phyloP scores from a whole-genome alignment of 2,888 invertebrate species.

The Venustoraphidia nigricollis region DNA sequence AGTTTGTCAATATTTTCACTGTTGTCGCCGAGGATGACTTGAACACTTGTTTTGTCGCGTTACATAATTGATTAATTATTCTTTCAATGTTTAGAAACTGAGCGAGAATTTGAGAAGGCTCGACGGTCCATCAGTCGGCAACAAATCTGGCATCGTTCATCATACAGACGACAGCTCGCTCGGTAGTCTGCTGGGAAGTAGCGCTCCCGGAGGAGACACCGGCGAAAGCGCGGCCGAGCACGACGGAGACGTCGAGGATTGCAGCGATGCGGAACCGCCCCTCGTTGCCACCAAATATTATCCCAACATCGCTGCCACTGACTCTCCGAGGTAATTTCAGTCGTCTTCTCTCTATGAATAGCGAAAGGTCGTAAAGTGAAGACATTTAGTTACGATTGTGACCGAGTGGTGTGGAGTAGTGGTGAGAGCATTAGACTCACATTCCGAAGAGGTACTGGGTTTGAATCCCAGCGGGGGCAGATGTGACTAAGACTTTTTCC shows the following conservation, averaged over 20 bases:
- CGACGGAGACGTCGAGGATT: slow-evolving; percentile 75
- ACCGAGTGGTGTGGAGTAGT: no score
- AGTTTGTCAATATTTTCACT: no score
- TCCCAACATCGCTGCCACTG: slow-evolving; percentile 47
- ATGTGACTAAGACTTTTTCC: no score
- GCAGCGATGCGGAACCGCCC: slow-evolving; percentile 59
- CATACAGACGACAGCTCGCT: slow-evolving; percentile 55
- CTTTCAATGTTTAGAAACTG: not conserved
- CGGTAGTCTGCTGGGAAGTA: slow-evolving; percentile 31
- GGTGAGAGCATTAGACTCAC: no score
- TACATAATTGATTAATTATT: not conserved
- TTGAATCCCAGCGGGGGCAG: no score
- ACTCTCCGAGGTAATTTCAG: slow-evolving; percentile 30
- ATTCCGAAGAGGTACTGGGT: no score
- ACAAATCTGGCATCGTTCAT: slow-evolving; percentile 20
- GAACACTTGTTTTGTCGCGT: slow-evolving; percentile 6
- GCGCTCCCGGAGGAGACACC: slow-evolving; percentile 5
- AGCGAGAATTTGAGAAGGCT: no score
- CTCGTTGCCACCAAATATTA: slow-evolving; percentile 25
- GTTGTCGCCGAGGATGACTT: no score
- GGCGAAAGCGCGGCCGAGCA: slow-evolving; percentile 47
- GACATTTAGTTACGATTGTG: no score
- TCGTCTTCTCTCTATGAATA: not conserved
- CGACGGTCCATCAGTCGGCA: not conserved
- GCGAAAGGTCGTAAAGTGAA: no score